A percentile compares a stretch with the other conserved stretches of the same genome.
phyloP scores from a whole-genome alignment of 1,140 invertebrate species.

The Neotoxoptera formosana region DNA sequence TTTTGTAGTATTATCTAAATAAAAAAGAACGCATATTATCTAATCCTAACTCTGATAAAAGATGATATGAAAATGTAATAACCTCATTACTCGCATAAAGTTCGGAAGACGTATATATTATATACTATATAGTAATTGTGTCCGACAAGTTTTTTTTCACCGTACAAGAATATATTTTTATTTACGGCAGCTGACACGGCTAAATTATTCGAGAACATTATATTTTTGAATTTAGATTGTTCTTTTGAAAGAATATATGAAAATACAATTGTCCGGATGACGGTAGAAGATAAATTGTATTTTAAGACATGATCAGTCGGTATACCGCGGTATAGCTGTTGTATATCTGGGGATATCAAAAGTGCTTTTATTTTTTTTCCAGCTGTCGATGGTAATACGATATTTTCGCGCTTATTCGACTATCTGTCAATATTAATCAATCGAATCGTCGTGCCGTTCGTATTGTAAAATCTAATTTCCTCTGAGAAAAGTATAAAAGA shows the following conservation, averaged over 20 bases:
- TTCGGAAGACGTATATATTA: too few species aligned
- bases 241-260: neutral
- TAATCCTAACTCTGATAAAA: too few species aligned
- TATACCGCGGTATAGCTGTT: too few species aligned
- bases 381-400: neutral
- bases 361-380: neutral
- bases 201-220: too few species aligned
- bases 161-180: neutral
- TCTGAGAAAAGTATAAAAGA: too few species aligned
- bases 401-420: slow-evolving; percentile 2
- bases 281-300: neutral
- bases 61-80: neutral
- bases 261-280: neutral
- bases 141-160: neutral
- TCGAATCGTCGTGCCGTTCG: neutral
- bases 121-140: neutral
- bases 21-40: too few species aligned
- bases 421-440: slow-evolving; percentile 30
- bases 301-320: neutral
- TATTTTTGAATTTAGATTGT: neutral
- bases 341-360: neutral
- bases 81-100: neutral
- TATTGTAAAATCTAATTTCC: slow-evolving; percentile 45
- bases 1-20: too few species aligned
- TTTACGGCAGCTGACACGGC: too few species aligned